These are phyloP conservation scores for Luscinia megarhynchos DNA, from an alignment of 2,797 vertebrate genomes.

Conservation along the genomic window DNA sequence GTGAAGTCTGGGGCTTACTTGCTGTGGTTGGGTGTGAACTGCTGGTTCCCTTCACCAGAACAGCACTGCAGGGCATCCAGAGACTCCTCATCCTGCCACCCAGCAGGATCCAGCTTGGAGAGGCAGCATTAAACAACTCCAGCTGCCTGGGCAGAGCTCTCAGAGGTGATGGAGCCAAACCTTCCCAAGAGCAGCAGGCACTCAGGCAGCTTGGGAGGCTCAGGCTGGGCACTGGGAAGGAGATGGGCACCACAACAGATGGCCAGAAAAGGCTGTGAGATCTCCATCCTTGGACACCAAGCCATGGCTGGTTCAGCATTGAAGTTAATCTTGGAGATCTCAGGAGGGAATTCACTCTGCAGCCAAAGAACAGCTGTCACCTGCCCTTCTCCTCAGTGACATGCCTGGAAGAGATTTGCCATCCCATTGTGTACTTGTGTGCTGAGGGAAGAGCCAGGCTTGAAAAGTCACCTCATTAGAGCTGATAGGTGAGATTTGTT, in stretches of 20 bases:
- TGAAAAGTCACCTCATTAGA: slow-evolving; percentile 40
- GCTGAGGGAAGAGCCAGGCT: neutral
- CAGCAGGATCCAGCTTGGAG: neutral
- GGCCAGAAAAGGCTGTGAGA: neutral
- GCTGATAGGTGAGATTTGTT: slow-evolving; percentile 43
- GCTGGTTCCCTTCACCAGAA: neutral
- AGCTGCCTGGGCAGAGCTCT: neutral
- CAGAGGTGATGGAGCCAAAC: neutral
- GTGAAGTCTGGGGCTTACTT: neutral
- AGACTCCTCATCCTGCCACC: neutral
- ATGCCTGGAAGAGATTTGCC: neutral
- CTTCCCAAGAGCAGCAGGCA: neutral
- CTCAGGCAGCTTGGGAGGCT: neutral
- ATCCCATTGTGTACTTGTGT: neutral
- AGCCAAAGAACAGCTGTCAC: neutral
- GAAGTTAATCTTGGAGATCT: neutral
- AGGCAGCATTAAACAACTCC: neutral
- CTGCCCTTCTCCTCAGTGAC: neutral
- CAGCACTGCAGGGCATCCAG: neutral
- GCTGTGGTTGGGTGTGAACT: neutral
- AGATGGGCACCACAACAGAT: neutral
- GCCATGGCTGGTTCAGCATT: neutral
- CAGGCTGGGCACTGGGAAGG: neutral
- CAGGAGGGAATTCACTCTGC: neutral
- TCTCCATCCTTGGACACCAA: neutral